These are phyloP conservation scores for Smithornis capensis DNA, from an alignment of 2,113 vertebrate species.

Conservation along the genomic window DNA sequence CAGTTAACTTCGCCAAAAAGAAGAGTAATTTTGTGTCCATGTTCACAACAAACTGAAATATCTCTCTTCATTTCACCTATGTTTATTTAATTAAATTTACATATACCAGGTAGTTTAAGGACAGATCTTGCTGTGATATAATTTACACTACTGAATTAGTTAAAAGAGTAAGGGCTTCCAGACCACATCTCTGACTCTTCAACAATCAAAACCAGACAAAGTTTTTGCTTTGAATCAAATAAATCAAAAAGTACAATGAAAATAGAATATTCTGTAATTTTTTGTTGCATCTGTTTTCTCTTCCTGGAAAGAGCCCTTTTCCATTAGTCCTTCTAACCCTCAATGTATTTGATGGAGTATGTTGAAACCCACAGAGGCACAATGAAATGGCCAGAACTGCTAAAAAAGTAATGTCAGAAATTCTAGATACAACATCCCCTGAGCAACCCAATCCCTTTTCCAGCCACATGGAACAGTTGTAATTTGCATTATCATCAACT, in stretches of 20 bases:
- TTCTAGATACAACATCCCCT: neutral
- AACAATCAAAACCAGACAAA: neutral
- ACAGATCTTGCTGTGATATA: neutral
- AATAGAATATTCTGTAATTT: neutral
- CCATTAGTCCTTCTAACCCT: neutral
- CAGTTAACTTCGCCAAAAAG: neutral
- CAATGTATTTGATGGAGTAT: neutral
- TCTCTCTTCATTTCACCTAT: neutral
- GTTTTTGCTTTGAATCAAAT: neutral
- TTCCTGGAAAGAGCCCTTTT: neutral
- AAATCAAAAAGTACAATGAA: neutral
- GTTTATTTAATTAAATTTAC: neutral
- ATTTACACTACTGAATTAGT: neutral
- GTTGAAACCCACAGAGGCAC: neutral
- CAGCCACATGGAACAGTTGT: neutral
- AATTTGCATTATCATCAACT: constrained; percentile 5
- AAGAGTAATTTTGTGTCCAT: neutral
- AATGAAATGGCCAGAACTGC: neutral
- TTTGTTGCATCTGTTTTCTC: neutral
- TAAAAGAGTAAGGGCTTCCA: neutral
- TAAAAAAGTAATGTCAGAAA: neutral
- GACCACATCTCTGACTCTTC: neutral
- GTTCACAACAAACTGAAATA: neutral
- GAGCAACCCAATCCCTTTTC: neutral
- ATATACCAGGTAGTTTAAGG: neutral